Evolutionary conservation across 2,888 invertebrate genomes (phyloP), one percentile per base, ranked within the genome.

Genomic region (Campoletis raptor): DNA sequence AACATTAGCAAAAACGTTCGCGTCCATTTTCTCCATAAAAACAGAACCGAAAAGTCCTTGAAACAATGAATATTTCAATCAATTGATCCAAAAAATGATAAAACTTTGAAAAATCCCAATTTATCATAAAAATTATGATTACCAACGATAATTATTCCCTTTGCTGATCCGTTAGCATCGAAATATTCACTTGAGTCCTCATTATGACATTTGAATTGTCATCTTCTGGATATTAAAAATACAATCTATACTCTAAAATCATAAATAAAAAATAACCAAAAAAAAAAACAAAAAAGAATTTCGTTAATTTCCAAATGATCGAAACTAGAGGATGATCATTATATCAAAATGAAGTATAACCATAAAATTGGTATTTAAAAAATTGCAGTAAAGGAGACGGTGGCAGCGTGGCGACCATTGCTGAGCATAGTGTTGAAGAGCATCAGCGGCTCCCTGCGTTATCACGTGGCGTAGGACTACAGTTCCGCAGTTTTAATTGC

Each of bases 341-440:
- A 9, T 42, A n/a, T 12, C 12, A 7, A 0, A 21, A n/a, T 69
- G 3, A 12, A n/a, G 21, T 2, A 15, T 54, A 67, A 30, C 42
- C 18, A 66, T 12, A 67, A 67, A 67, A 64, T n/a, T 74, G 24
- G 12, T 2, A 37, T 67, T 80, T 80, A 42, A 9, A 77, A 83
- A 87, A 86, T 95, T 95, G 57, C 94, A 96, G 95, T 95, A 95
- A 95, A 95, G 95, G 95, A 95, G 95, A 95, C 95, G 95, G 95
- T 95, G 95, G 95, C 95, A 95, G 94, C 94, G 94, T 93, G 94
- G 93, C 92, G 92, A 93, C 92, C 92, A 90, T 90, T 92, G 90
- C 90, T 93, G 92, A 90, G 90, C 90, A 91, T 90, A 90, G 91
- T 92, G 89, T 91, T 92, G 89, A 92, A 90, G 89, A 90, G 90